Base-by-base conservation (phyloP, 2,113 vertebrate genomes). In the Sinocyclocheilus grahami region DNA sequence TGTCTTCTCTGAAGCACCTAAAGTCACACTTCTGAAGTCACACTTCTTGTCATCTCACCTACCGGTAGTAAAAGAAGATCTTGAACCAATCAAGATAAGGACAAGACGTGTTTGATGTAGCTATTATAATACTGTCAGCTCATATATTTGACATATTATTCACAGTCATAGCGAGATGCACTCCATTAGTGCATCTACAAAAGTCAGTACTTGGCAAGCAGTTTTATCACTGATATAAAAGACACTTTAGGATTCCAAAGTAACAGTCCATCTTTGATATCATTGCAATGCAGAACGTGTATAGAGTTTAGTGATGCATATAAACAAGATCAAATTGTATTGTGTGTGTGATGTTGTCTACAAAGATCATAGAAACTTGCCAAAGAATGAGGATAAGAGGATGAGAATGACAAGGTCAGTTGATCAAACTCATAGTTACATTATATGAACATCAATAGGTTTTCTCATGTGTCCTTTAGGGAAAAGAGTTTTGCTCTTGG, bases 31-130 rank as follows among this genome's bases (percentile, higher is more conserved):
- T 82, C 27, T 13, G 24, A 78, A 78, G 76, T 78, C 76, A 55
- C 76, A 78, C 51, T 78, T 78, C 27, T 78, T 78, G 51, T 55
- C 65, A 71, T 71, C 42, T 82, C 48, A 82, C 81, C 42, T 71
- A 5, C 62, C 1, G 22, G 60, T 16, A 9, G 75, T 55, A 33
- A 30, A 51, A 78, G 20, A 30, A 14, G n/a, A 6, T 67, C 13
- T 24, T 27, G 60, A 81, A 65, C 24, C 18, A 27, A 51, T 46
- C 24, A 24, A 18, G 42, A 46, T 81, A 24, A 46, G 42, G 18
- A 30, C 10, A 30, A 48, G 42, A 82, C 58, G 5, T n/a, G 22
- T 80, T 62, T 79, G 53, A 60, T 60, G 51, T 79, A 13, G n/a
- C 58, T 81, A 65, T 81, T 81, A 14, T 65, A 51, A 82, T 30